Percentiles rank a stretch among this genome's conserved stretches.
Conservation (phyloP, 1,140 invertebrate genomes). For the Musca domestica region DNA sequence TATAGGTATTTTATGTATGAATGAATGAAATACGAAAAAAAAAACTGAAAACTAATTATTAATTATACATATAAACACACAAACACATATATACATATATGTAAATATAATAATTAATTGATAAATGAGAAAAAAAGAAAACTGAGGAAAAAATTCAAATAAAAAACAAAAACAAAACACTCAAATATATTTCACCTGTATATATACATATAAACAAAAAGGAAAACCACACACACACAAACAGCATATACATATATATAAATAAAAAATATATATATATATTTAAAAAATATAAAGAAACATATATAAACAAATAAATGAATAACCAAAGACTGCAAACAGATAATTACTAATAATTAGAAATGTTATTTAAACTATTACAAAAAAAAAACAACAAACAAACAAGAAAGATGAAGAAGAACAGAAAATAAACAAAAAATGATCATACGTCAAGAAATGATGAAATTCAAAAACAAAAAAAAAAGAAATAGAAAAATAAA, state of each 20-base stretch:
- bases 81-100: not conserved
- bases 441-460: too few relatives aligned
- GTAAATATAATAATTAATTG: constrained; percentile 13
- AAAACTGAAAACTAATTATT: constrained; percentile 6
- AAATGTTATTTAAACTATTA: constrained; percentile 52
- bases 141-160: constrained; percentile 11
- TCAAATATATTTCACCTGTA: constrained; percentile 2
- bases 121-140: constrained; percentile 25
- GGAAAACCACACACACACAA: constrained; percentile 20
- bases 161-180: constrained; percentile 23
- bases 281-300: constrained; percentile 8
- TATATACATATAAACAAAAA: constrained; percentile 28
- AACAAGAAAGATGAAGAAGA: not conserved
- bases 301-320: constrained; percentile 22
- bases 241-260: not conserved
- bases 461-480: not conserved
- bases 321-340: constrained; percentile 57
- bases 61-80: not conserved
- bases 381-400: constrained; percentile 22
- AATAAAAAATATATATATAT: constrained; percentile 23
- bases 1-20: constrained; percentile 14
- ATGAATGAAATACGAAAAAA: constrained; percentile 4
- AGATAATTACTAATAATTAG: constrained; percentile 56
- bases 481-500: too few relatives aligned
- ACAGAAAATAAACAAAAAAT: not conserved